Conservation (phyloP, 1,140 invertebrate genomes). For the Cydia splendana region DNA sequence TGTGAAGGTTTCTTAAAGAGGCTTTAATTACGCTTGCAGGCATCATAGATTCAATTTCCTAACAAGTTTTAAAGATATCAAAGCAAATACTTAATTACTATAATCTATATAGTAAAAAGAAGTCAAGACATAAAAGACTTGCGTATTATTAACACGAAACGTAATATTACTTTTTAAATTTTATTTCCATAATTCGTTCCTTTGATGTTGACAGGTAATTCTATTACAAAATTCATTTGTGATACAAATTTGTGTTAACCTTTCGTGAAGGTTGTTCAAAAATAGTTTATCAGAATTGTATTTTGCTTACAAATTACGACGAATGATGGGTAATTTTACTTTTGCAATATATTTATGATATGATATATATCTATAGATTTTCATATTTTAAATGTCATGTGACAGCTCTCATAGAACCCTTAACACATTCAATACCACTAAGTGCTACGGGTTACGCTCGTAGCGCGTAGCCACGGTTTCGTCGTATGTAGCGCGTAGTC, state of each 20-base stretch:
- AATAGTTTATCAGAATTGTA: not conserved
- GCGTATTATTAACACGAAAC: not conserved
- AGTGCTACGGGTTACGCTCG: no score
- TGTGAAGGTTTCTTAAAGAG: no score
- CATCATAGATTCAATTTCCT: not conserved
- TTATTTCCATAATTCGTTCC: not conserved
- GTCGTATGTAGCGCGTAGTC: no score
- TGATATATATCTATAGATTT: no score
- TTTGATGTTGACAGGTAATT: not conserved
- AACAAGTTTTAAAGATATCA: not conserved
- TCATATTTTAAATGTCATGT: no score
- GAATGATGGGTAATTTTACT: not conserved
- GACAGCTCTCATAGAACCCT: no score
- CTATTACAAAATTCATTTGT: not conserved
- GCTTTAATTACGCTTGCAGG: no score
- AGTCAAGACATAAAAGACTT: not conserved
- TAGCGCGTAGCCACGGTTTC: no score
- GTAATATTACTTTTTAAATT: not conserved
- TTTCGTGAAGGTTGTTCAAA: not conserved
- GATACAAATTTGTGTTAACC: not conserved
- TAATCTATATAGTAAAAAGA: not conserved
- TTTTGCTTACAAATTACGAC: not conserved
- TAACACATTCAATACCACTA: no score
- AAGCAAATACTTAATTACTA: not conserved
- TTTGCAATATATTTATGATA: not conserved